Base-by-base conservation (phyloP, 1,140 invertebrate genomes). In the Aphis craccivora region DNA sequence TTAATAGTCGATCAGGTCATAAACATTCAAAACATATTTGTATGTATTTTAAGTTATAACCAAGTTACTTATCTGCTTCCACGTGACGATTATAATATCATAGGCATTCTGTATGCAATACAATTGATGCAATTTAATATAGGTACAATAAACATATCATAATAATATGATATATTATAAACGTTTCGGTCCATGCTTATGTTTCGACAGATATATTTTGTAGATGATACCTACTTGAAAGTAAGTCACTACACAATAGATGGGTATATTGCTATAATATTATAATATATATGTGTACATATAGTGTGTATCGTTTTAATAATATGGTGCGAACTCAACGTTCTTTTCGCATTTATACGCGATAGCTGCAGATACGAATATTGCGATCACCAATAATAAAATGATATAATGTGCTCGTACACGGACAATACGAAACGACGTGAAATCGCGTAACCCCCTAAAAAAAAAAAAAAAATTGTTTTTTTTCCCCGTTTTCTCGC, bases 371-470 rank as follows among this genome's bases (percentile, higher is more conserved):
- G 37, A 23, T 23, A 40, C 35, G 14, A 51, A 51, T 40, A 40
- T 20, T 14, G 14, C 48, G 23, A 40, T 76, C 22, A 84, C 23
- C 25, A 84, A 81, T 37, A 81, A 35, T 81, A 83, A 83, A 40
- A 40, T 83, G 9, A 23, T 11, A 35, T 84, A 11, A 40, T 84
- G 40, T 5, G 37, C 81, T 25, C 6, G 9, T 45, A 45, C 30
- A 67, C 11, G 55, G 55, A 83, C 8, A 37, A 37, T 23, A 45
- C 84, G 23, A 86, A 45, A 86, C 40, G 84, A 25, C n/a, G 14
- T 4, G 23, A 86, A 45, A 86, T 86, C 86, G 30, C 86, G 86
- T 48, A 88, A 45, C 60, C 43, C 91, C 76, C 76, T 92, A 76
- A n/a, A 76, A 76, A 76, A 5, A n/a, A n/a, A n/a, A 76, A 76